A percentile compares a stretch with the other conserved stretches of the same genome.
Conservation (phyloP, 2,113 vertebrate species). For the Anguilla rostrata region DNA sequence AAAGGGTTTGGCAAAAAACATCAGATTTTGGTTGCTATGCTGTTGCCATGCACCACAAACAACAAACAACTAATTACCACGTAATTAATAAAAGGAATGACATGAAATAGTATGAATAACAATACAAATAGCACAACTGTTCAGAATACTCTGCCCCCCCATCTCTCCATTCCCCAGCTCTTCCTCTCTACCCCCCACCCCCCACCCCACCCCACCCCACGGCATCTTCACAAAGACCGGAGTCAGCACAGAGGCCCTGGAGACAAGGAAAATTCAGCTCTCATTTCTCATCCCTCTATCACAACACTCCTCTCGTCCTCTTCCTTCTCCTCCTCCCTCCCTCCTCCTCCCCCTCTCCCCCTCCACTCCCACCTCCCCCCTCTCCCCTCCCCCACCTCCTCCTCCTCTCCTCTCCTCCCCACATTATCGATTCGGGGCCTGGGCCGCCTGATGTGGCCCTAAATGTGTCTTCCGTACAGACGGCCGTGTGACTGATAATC, state of each 20-base stretch:
- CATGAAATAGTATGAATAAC: no score
- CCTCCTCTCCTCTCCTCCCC: slow-evolving; percentile 37
- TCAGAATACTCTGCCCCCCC: neutral
- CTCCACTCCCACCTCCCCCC: no score
- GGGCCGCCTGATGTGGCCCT: slow-evolving; percentile 67
- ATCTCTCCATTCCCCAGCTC: neutral
- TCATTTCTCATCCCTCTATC: slow-evolving; percentile 68
- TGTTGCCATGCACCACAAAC: no score
- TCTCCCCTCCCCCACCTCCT: slow-evolving; percentile 32
- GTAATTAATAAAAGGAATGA: no score
- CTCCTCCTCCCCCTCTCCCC: no score
- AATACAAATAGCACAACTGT: neutral
- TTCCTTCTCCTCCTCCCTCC: neutral
- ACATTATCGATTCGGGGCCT: slow-evolving; percentile 71
- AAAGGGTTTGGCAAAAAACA: no score
- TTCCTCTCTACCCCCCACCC: neutral
- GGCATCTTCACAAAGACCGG: slow-evolving; percentile 41
- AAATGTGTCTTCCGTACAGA: slow-evolving; percentile 69
- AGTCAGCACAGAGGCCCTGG: slow-evolving; percentile 66
- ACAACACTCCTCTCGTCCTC: neutral
- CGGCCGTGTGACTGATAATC: slow-evolving; percentile 67
- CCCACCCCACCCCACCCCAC: neutral
- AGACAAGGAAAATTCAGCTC: slow-evolving; percentile 58
- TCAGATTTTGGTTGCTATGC: no score
- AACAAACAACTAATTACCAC: no score